Evolutionary conservation across 2,888 invertebrate genomes (phyloP), one percentile per base, ranked within the genome.

Genomic region (Cosmorhoe ocellata): DNA sequence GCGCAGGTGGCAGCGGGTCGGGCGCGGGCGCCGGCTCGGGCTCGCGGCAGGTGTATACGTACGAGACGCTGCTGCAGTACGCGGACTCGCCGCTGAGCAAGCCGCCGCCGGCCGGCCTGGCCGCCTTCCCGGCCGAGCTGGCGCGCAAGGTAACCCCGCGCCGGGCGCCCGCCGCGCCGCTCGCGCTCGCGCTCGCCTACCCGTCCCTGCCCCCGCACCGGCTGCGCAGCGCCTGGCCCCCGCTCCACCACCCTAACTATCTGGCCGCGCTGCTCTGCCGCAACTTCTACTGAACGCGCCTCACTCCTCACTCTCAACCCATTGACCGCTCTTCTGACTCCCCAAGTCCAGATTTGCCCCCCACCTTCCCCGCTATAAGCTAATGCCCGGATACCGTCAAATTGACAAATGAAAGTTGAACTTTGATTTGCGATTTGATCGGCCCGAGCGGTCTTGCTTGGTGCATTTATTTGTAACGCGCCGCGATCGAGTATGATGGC

Each of bases 11-110:
- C 50, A 71, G 69, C 61, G 64, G 64, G 24, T 24, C 24, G 4
- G 24, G 24, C 7, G 24, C 24, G 24, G 24, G 24, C 18, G 18
- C 18, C 63, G 78, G 74, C 42, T 48, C 32, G 18, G 18, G 18
- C 18, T 24, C 79, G 74, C 85, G 89, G 72, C 88, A 86, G 81
- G 78, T 76, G 68, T 91, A 91, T 81, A 71, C 86, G 70, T 84
- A 88, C 80, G 89, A 91, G 83, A 87, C 90, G 78, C 81, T 91
- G 79, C 81, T 91, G 83, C 87, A 89, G 81, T 90, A 85, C 81
- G 88, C 91, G 53, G 84, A 86, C 76, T 90, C 91, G 64, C 91
- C 90, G 79, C 89, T 90, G 51, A 88, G 88, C 84, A 89, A 90
- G 84, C 80, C 85, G 84, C 86, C 87, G 78, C 90, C 90, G 58